Evolutionary conservation across 2,888 invertebrate genomes (phyloP), one percentile per base, ranked within the genome.

Genomic region (Caenorhabditis afra): DNA sequence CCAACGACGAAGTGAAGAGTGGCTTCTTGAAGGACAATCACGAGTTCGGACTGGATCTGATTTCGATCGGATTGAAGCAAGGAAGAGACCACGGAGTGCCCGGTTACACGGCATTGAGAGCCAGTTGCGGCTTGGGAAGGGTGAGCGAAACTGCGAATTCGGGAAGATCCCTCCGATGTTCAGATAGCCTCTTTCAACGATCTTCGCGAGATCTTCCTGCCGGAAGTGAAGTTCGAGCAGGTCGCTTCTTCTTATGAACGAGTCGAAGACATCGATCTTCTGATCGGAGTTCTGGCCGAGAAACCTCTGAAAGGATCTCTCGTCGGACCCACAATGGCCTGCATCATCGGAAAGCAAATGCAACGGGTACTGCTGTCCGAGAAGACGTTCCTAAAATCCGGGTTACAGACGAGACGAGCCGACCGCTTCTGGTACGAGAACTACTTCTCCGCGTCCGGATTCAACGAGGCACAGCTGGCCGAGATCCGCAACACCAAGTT

Each of bases 351-450:
- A 59, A 88, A 86, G 61, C 90, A 90, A 59, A 90, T 90, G 81
- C 88, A 90, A 59, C 84, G 86, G 77, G 89, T 89, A 39, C 49
- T 12, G 5, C 44, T 20, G 22, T 22, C 20, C n/a, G n/a, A 5
- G 35, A 35, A 41, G 1, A 7, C 16, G 22, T 53, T 37, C 22
- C n/a, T n/a, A n/a, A 18, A 10, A 20, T 11, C 0, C 5, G 18
- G 39, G 29, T 83, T 74, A 16, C 39, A 79, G 79, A 85, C 87
- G 1, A 79, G 83, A 55, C 66, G 85, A 52, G 89, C 87, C 12
- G 89, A 89, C 75, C 87, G 89, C 11, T 89, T 90, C 81, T 89
- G 89, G 91, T 94, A 64, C 76, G 90, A 90, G 62, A 90, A 90
- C 82, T 88, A 87, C 77, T 87, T 90, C 66, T 83, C 85, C 3